Evolutionary conservation across 2,113 vertebrate genomes (phyloP).

Genomic region (Sisor rabdophorus): DNA sequence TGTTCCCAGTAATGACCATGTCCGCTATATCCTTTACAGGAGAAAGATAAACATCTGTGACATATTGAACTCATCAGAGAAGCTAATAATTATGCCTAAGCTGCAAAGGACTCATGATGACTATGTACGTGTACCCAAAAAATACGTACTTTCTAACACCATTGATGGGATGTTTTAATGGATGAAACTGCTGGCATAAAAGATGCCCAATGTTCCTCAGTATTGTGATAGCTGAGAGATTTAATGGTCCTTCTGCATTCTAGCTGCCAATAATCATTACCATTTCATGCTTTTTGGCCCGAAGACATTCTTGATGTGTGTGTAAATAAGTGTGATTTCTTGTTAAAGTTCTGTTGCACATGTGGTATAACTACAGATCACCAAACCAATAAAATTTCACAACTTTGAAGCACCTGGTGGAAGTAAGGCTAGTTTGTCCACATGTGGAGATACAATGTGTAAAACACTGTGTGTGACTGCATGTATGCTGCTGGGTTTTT

Average conservation of each 20-base stretch:
- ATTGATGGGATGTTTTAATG: not conserved
- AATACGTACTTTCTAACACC: not conserved
- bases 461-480: conserved; percentile 9
- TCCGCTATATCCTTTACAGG: conserved; percentile 25
- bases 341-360: not conserved
- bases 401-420: conserved; percentile 19
- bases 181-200: not conserved
- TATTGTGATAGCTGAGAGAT: not conserved
- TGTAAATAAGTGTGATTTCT: not conserved
- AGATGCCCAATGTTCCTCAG: not conserved
- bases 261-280: not conserved
- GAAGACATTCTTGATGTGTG: conserved; percentile 9
- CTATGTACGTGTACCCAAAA: not conserved
- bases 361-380: not conserved
- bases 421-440: conserved; percentile 5
- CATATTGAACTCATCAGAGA: conserved; percentile 22
- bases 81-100: conserved; percentile 7
- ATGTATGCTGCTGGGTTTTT: conserved; percentile 23
- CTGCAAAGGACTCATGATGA: conserved; percentile 8
- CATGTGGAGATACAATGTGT: not conserved
- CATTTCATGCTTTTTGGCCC: not conserved
- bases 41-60: conserved; percentile 32
- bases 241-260: conserved; percentile 3
- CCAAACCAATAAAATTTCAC: not conserved
- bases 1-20: conserved; percentile 38